phyloP scores from a whole-genome alignment of 2,888 invertebrate species.

The Caradrina clavipalpis region DNA sequence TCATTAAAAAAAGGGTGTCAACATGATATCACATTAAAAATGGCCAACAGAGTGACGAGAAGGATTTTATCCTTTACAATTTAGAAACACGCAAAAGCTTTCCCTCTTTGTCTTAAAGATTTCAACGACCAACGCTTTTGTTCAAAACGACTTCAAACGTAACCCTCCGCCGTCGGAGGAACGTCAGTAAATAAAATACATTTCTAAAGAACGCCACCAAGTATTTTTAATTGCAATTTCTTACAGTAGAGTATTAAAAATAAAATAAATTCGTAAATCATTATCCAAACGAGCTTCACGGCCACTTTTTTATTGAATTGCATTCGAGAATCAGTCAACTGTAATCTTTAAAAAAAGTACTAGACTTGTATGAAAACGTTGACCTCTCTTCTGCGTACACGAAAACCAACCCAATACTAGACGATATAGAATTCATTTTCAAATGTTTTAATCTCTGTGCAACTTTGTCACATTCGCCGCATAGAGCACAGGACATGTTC shows the following conservation, averaged over 20 bases:
- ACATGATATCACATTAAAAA: too few relatives aligned
- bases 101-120: constrained; percentile 23
- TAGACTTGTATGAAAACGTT: constrained; percentile 59
- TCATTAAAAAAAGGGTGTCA: too few relatives aligned
- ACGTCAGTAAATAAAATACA: constrained; percentile 41
- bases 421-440: constrained; percentile 36
- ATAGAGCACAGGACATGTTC: constrained; percentile 82
- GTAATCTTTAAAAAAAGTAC: constrained; percentile 61
- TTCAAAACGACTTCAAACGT: constrained; percentile 9
- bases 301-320: constrained; percentile 61
- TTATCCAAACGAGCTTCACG: constrained; percentile 59
- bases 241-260: constrained; percentile 41
- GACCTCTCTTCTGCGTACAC: constrained; percentile 39
- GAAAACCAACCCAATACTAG: constrained; percentile 9
- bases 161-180: not conserved
- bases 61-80: not conserved
- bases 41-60: constrained; percentile 3
- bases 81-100: constrained; percentile 26
- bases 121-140: constrained; percentile 27
- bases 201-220: constrained; percentile 30
- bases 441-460: constrained; percentile 41
- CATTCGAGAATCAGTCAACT: constrained; percentile 66
- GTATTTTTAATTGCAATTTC: constrained; percentile 53
- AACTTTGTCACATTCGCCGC: constrained; percentile 73
- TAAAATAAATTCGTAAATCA: constrained; percentile 59